A percentile compares a stretch with the other conserved stretches of the same genome.
Evolutionary conservation across 2,888 invertebrate genomes (phyloP).

Genomic region (Lobophora halterata): DNA sequence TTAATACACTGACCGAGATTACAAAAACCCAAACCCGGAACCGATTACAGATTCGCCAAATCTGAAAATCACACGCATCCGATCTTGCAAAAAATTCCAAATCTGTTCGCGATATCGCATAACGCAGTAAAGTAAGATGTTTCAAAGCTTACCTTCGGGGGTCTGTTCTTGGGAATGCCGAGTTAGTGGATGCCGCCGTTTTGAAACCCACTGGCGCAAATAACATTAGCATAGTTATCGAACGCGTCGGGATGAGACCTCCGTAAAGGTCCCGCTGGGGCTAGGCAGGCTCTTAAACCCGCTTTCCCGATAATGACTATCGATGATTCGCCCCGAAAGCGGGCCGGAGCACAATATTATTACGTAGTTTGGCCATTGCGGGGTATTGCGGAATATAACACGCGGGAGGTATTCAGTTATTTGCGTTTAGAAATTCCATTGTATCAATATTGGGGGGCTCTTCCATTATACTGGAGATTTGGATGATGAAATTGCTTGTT

Average conservation of each 20-base stretch:
- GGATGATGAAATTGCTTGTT: background rate
- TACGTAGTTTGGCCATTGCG: constrained; percentile 69
- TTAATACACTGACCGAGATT: constrained; percentile 27
- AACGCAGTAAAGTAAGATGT: constrained; percentile 51
- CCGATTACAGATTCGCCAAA: constrained; percentile 25
- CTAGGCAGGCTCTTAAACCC: constrained; percentile 75
- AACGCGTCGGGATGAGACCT: constrained; percentile 76
- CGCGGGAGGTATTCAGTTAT: constrained; percentile 62
- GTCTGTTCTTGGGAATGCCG: constrained; percentile 54
- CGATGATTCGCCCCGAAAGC: constrained; percentile 75
- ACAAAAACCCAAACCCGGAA: constrained; percentile 25
- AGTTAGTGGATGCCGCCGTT: constrained; percentile 68
- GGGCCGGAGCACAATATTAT: constrained; percentile 74
- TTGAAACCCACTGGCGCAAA: constrained; percentile 75
- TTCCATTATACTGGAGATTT: constrained; percentile 2
- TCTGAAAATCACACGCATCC: constrained; percentile 32
- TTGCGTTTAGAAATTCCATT: constrained; percentile 50
- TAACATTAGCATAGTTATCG: constrained; percentile 81
- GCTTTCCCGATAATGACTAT: constrained; percentile 79
- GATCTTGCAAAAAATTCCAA: constrained; percentile 44
- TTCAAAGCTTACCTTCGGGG: constrained; percentile 53
- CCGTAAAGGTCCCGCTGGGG: constrained; percentile 73
- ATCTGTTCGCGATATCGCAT: constrained; percentile 52
- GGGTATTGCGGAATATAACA: constrained; percentile 72
- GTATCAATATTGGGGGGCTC: constrained; percentile 29